phyloP scores from a whole-genome alignment of 2,797 vertebrate genomes.

The Melanitta fusca region DNA sequence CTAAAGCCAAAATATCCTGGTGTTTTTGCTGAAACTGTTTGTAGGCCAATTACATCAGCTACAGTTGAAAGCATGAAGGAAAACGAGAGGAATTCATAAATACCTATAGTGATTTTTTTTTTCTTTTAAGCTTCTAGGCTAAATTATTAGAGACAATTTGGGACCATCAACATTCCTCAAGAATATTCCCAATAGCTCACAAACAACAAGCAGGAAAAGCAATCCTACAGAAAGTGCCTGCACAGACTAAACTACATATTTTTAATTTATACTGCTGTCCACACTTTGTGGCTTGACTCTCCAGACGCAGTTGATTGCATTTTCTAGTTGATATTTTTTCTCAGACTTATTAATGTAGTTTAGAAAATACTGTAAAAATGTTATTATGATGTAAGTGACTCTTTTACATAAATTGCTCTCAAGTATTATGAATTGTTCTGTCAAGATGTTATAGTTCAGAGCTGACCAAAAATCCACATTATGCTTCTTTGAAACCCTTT shows the following conservation, averaged over 20 bases:
- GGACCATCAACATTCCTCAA: slow-evolving; percentile 23
- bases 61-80: background rate
- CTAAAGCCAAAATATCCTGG: background rate
- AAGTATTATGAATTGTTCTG: background rate
- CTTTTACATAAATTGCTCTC: background rate
- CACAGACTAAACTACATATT: background rate
- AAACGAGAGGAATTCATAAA: background rate
- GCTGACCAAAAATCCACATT: background rate
- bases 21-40: background rate
- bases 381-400: background rate
- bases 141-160: slow-evolving; percentile 26
- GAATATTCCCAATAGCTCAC: slow-evolving; percentile 6
- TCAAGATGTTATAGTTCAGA: background rate
- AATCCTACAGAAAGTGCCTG: background rate
- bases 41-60: background rate
- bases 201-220: slow-evolving; percentile 39
- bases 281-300: slow-evolving; percentile 15
- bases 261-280: slow-evolving; percentile 30
- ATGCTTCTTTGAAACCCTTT: background rate
- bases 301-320: slow-evolving; percentile 3
- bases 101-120: background rate
- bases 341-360: slow-evolving; percentile 9
- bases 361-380: background rate
- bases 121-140: background rate
- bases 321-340: slow-evolving; percentile 14